Percentiles rank a stretch among this genome's conserved stretches.
phyloP scores from a whole-genome alignment of 2,797 vertebrate species.

The Champsocephalus gunnari region DNA sequence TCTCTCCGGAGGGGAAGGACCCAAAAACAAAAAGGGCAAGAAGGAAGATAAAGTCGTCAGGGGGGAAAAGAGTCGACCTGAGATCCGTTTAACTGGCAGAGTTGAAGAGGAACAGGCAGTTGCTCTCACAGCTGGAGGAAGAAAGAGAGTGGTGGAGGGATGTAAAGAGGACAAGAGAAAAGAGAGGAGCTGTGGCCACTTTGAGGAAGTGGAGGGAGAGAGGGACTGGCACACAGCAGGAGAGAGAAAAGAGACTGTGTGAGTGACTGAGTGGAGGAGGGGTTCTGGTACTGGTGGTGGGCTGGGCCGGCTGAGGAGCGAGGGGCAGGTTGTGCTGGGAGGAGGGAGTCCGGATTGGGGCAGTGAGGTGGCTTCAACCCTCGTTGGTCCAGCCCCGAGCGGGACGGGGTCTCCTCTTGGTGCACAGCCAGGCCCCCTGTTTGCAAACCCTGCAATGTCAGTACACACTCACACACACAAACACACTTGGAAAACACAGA shows the following conservation, averaged over 20 bases:
- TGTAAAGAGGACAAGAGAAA: constrained; percentile 61
- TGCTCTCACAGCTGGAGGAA: constrained; percentile 19
- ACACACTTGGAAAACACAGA: constrained; percentile 27
- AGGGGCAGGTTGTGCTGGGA: constrained; percentile 64
- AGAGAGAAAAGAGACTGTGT: constrained; percentile 60
- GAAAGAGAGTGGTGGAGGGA: constrained; percentile 55
- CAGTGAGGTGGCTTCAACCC: constrained; percentile 67
- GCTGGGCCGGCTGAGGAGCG: constrained; percentile 71
- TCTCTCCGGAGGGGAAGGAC: constrained; percentile 42
- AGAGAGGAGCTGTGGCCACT: constrained; percentile 68
- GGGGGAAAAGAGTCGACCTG: not conserved
- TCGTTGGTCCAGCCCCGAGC: constrained; percentile 65
- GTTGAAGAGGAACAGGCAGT: constrained; percentile 18
- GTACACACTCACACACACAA: constrained; percentile 13
- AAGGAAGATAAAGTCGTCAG: constrained; percentile 39
- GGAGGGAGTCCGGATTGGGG: constrained; percentile 68
- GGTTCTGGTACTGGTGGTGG: constrained; percentile 69
- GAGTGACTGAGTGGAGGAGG: constrained; percentile 71
- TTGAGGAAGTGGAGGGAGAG: constrained; percentile 69
- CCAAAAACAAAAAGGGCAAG: constrained; percentile 31
- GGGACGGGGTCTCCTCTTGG: constrained; percentile 47
- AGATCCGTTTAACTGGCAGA: constrained; percentile 28
- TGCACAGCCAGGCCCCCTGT: constrained; percentile 23
- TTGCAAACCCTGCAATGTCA: constrained; percentile 29
- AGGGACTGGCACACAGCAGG: constrained; percentile 72